phyloP scores from a whole-genome alignment of 1,140 invertebrate genomes.

The Stratiolaelaps scimitus region DNA sequence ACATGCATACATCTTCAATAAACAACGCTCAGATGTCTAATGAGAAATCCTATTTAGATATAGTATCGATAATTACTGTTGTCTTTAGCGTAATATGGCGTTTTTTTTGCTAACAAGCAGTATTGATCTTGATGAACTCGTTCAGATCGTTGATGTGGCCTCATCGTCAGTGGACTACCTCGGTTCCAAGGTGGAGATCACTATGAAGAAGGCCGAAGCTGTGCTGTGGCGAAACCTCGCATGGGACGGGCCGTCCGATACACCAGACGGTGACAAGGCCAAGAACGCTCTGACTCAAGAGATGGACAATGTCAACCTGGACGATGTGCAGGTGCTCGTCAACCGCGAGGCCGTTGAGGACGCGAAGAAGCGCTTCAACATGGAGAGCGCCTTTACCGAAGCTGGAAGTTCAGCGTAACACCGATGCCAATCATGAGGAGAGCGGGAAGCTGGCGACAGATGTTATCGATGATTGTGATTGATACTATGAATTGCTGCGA shows the following conservation, averaged over 20 bases:
- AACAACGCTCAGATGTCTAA: too few species aligned
- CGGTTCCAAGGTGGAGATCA: conserved; percentile 89
- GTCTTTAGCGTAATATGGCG: neutral
- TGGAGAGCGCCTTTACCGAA: neutral
- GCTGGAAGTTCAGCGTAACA: too few species aligned
- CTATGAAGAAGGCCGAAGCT: conserved; percentile 69
- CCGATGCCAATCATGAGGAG: too few species aligned
- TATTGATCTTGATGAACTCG: conserved; percentile 29
- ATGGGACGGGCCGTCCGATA: neutral
- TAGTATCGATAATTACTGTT: conserved; percentile 14
- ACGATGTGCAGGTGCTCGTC: conserved; percentile 10
- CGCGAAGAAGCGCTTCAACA: neutral
- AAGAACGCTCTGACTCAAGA: neutral
- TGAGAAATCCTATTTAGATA: too few species aligned
- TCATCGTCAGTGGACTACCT: conserved; percentile 61
- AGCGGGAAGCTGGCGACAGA: too few species aligned
- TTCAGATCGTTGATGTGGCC: conserved; percentile 42
- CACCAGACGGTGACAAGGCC: neutral
- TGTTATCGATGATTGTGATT: too few species aligned
- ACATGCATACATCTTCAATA: too few species aligned
- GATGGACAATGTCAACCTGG: conserved; percentile 9
- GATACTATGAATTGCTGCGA: too few species aligned
- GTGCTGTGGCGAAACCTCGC: conserved; percentile 61
- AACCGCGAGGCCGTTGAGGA: conserved; percentile 11
- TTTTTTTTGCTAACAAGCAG: neutral